Evolutionary conservation across 2,797 vertebrate species (phyloP).

Genomic region (Halcyon chelicuti): DNA sequence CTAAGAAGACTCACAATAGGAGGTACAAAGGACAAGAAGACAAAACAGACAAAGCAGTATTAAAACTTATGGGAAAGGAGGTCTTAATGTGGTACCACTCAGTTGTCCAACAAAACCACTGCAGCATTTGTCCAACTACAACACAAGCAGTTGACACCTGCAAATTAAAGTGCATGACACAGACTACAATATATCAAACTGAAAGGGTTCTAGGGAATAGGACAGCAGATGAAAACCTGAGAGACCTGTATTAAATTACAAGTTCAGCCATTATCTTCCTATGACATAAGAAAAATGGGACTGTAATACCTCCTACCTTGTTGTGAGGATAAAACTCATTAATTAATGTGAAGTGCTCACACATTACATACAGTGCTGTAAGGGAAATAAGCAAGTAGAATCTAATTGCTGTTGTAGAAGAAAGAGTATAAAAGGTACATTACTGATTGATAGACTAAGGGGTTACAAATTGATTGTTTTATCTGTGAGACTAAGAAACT

Average conservation of each 20-base stretch:
- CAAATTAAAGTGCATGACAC: slow-evolving; percentile 33
- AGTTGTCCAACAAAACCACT: background rate
- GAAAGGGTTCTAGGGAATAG: slow-evolving; percentile 11
- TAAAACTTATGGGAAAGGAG: background rate
- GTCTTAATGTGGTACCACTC: background rate
- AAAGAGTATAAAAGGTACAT: background rate
- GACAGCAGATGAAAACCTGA: slow-evolving; percentile 13
- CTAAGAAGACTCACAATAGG: background rate
- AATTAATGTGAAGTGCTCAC: slow-evolving; percentile 6
- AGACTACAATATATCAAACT: slow-evolving; percentile 22
- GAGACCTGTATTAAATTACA: background rate
- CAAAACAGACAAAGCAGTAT: background rate
- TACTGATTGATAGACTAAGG: background rate
- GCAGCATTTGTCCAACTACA: background rate
- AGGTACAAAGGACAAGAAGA: background rate
- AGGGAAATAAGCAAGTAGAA: background rate
- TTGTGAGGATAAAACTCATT: slow-evolving; percentile 11
- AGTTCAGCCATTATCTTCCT: background rate
- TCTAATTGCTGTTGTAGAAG: background rate
- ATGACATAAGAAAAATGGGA: slow-evolving; percentile 3
- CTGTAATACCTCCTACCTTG: background rate
- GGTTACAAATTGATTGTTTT: background rate
- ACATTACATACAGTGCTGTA: accelerated
- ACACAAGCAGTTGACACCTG: slow-evolving; percentile 10
- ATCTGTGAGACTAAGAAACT: background rate